A percentile compares a stretch with the other conserved stretches of the same genome.
phyloP scores from a whole-genome alignment of 2,888 invertebrate species.

The Ephialtes manifestator region DNA sequence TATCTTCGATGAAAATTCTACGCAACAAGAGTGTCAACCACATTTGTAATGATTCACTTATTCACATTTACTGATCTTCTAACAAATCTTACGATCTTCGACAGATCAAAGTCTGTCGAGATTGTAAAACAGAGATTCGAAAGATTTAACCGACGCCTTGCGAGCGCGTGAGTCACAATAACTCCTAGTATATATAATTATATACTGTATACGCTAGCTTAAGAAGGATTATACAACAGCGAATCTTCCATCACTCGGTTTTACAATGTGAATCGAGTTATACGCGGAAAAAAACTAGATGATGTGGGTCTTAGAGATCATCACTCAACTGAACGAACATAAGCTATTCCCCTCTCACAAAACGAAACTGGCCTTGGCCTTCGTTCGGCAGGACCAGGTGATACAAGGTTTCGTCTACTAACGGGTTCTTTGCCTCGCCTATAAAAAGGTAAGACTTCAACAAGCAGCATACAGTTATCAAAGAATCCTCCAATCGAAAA shows the following conservation, averaged over 20 bases:
- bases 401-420: not conserved
- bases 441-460: conserved; percentile 70
- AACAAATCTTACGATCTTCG: no score
- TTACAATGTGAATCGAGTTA: conserved; percentile 8
- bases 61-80: no score
- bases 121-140: no score
- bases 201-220: not conserved
- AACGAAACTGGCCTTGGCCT: conserved; percentile 24
- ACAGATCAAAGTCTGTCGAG: no score
- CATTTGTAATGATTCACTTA: no score
- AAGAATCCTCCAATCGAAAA: conserved; percentile 28
- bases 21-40: no score
- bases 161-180: no score
- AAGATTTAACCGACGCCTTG: no score
- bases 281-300: conserved; percentile 10
- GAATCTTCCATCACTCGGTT: not conserved
- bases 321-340: not conserved
- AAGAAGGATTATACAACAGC: not conserved
- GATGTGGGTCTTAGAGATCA: not conserved
- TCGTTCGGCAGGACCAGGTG: conserved; percentile 1
- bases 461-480: conserved; percentile 61
- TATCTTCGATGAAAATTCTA: no score
- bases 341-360: not conserved
- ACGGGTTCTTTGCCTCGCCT: conserved; percentile 39
- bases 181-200: not conserved